Percentiles rank a stretch among this genome's conserved stretches.
These are phyloP conservation scores for Eremobia ochroleuca DNA, from an alignment of 2,888 invertebrate species.

Conservation along the genomic window DNA sequence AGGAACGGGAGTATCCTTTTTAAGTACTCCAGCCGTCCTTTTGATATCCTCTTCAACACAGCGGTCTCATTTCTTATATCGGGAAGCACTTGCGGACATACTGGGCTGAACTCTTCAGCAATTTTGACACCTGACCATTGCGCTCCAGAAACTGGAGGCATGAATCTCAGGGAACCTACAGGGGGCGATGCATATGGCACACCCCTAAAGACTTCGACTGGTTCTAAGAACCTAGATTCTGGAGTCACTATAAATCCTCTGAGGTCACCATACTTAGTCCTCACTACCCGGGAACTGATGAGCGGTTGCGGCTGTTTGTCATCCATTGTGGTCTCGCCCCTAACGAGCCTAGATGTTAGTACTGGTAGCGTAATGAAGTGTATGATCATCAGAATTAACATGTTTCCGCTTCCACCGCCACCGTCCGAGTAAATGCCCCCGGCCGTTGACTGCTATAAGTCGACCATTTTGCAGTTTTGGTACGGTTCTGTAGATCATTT, in stretches of 20 bases:
- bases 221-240: slow-evolving; percentile 95
- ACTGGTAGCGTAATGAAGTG: slow-evolving; percentile 89
- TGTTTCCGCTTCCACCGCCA: slow-evolving; percentile 86
- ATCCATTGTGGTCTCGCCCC: slow-evolving; percentile 89
- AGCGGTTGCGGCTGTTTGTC: slow-evolving; percentile 87
- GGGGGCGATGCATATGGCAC: slow-evolving; percentile 99
- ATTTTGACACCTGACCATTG: slow-evolving; percentile 97
- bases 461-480: slow-evolving; percentile 82
- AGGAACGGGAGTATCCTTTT: slow-evolving; percentile 96
- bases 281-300: slow-evolving; percentile 95
- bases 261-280: slow-evolving; percentile 97
- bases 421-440: slow-evolving; percentile 79
- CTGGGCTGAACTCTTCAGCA: slow-evolving; percentile 96
- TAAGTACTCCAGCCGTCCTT: slow-evolving; percentile 96
- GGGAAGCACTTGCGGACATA: slow-evolving; percentile 97
- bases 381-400: slow-evolving; percentile 86
- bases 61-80: slow-evolving; percentile 96
- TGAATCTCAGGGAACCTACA: slow-evolving; percentile 96
- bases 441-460: slow-evolving; percentile 85
- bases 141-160: slow-evolving; percentile 98
- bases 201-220: slow-evolving; percentile 98
- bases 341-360: slow-evolving; percentile 85
- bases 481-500: slow-evolving; percentile 77
- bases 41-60: slow-evolving; percentile 96
- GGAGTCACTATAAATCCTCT: slow-evolving; percentile 96